Evolutionary conservation across 2,113 vertebrate genomes (phyloP).

Genomic region (Petrocephalus zakoni): DNA sequence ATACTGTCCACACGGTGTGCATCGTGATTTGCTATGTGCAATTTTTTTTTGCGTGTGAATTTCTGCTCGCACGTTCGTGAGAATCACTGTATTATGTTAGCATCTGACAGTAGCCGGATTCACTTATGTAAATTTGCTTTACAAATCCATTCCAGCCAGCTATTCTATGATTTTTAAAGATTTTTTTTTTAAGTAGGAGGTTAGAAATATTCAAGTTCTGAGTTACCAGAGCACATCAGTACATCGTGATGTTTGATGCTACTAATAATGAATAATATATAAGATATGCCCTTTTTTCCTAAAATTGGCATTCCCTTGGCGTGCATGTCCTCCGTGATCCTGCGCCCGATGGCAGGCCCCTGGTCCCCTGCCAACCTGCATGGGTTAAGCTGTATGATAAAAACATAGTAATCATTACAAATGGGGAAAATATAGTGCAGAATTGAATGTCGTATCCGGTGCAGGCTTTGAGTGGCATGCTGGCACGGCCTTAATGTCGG

Average conservation of each 20-base stretch:
- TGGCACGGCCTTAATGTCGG: too few relatives aligned
- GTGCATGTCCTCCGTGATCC: background rate
- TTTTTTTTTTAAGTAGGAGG: background rate
- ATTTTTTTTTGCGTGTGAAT: background rate
- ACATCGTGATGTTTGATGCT: background rate
- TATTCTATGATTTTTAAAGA: too few relatives aligned
- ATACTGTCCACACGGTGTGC: background rate
- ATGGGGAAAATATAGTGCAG: background rate
- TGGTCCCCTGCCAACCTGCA: background rate
- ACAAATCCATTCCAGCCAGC: background rate
- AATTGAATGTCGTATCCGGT: background rate
- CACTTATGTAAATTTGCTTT: background rate
- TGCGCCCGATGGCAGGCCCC: background rate
- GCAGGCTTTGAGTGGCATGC: background rate
- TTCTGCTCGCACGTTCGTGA: background rate
- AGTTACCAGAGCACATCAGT: background rate
- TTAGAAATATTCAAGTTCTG: background rate
- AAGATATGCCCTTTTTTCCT: too few relatives aligned
- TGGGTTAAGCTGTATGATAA: background rate
- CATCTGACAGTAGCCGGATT: background rate
- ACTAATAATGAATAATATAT: background rate
- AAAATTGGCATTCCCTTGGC: background rate
- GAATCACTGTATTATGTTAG: background rate
- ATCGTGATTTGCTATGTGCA: background rate
- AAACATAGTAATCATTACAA: background rate